Conservation (phyloP, 1,140 invertebrate genomes). For the Bombus confusus region DNA sequence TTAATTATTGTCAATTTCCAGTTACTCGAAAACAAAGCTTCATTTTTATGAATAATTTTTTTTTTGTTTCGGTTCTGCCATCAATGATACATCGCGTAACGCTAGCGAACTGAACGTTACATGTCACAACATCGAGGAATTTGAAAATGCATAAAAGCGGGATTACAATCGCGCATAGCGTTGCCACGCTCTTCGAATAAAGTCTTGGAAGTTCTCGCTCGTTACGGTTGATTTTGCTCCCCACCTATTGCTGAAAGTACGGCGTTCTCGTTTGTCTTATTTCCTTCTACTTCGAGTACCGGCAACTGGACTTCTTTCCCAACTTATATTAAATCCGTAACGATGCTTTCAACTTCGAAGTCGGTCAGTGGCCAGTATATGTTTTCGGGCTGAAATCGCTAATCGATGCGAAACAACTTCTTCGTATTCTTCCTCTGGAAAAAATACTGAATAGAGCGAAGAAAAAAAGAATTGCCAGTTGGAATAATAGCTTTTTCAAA, state of each 20-base stretch:
- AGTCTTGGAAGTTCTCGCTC: background rate
- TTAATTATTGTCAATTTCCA: too few relatives aligned
- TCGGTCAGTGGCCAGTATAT: constrained; percentile 21
- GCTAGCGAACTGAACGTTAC: too few relatives aligned
- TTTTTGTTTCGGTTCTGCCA: too few relatives aligned
- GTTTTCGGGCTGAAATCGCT: constrained; percentile 21
- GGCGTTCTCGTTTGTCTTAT: constrained; percentile 11
- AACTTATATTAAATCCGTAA: constrained; percentile 46
- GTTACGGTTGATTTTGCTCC: constrained; percentile 19
- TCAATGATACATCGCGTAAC: too few relatives aligned
- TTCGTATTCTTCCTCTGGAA: background rate
- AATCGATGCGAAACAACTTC: constrained; percentile 42
- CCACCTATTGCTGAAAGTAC: background rate
- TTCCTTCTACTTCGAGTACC: background rate
- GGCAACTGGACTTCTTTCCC: constrained; percentile 15
- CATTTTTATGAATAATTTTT: too few relatives aligned
- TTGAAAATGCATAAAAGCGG: background rate
- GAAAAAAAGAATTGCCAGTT: background rate
- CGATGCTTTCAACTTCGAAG: constrained; percentile 27
- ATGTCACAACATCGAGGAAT: too few relatives aligned
- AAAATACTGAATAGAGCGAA: background rate
- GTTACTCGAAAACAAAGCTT: too few relatives aligned
- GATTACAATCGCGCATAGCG: background rate
- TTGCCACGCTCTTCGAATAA: background rate
- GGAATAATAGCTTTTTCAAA: background rate